Conservation (phyloP, 2,888 invertebrate genomes). For the Hyalella azteca region DNA sequence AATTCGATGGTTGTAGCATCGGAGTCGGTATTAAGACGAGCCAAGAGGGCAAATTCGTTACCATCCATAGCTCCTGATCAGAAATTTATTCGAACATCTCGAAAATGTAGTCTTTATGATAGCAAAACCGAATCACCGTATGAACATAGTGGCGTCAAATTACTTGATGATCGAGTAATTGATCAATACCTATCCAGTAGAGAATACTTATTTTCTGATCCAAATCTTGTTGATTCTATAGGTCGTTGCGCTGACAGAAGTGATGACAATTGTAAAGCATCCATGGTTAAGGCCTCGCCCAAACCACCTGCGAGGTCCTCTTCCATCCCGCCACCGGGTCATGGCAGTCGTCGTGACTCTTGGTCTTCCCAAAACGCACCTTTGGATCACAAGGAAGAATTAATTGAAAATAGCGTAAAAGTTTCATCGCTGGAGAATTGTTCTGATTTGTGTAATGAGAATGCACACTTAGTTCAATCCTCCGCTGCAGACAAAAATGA, state of each 20-base stretch:
- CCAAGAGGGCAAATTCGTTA: slow-evolving; percentile 48
- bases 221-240: background rate
- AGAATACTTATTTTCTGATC: background rate
- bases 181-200: slow-evolving; percentile 18
- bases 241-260: background rate
- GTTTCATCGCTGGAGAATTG: too few species aligned
- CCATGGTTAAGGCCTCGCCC: slow-evolving; percentile 5
- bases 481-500: too few species aligned
- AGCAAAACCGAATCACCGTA: background rate
- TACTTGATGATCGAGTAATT: slow-evolving; percentile 12
- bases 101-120: background rate
- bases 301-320: slow-evolving; percentile 42
- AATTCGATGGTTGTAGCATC: slow-evolving; percentile 53
- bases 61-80: slow-evolving; percentile 35
- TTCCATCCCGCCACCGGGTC: slow-evolving; percentile 44
- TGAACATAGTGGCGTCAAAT: background rate
- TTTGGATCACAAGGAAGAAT: background rate
- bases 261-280: slow-evolving; percentile 2
- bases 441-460: background rate
- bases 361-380: background rate
- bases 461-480: background rate
- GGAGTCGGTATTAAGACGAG: slow-evolving; percentile 45
- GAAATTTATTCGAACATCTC: background rate
- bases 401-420: too few species aligned
- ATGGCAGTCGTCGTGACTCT: background rate